These are phyloP conservation scores for Bolborhynchus lineola DNA, from an alignment of 2,113 vertebrate genomes.

Conservation along the genomic window DNA sequence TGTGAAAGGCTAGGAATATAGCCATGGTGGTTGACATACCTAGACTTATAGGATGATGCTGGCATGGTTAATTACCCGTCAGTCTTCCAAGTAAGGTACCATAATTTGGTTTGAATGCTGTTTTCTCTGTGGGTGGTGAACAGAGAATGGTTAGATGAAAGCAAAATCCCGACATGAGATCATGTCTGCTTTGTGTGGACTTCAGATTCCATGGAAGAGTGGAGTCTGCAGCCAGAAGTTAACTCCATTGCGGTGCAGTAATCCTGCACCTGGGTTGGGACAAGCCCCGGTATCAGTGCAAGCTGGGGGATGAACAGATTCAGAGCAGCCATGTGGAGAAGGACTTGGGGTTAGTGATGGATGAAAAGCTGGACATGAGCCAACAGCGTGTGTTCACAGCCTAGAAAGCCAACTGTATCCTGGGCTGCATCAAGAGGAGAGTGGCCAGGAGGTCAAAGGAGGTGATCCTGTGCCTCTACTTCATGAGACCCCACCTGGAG, in stretches of 20 bases:
- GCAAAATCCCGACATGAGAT: slow-evolving; percentile 38
- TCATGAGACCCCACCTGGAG: not conserved
- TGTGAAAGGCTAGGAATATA: not conserved
- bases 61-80: not conserved
- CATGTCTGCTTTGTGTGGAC: slow-evolving; percentile 32
- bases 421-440: not conserved
- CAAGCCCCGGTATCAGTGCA: not conserved
- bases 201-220: not conserved
- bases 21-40: not conserved
- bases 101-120: not conserved
- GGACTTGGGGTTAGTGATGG: not conserved
- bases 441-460: not conserved
- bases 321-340: not conserved
- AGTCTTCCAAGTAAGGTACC: not conserved
- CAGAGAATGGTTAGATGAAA: slow-evolving; percentile 11
- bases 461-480: not conserved
- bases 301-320: not conserved
- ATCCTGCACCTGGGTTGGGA: not conserved
- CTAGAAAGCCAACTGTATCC: fast-evolving
- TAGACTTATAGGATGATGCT: not conserved
- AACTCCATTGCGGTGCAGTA: not conserved
- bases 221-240: not conserved
- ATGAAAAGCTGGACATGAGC: not conserved
- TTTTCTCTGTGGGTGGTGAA: slow-evolving; percentile 2
- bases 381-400: fast-evolving